A percentile compares a stretch with the other conserved stretches of the same genome.
These are phyloP conservation scores for Mastomys coucha DNA, from an alignment of 2,113 vertebrate species.

Conservation along the genomic window DNA sequence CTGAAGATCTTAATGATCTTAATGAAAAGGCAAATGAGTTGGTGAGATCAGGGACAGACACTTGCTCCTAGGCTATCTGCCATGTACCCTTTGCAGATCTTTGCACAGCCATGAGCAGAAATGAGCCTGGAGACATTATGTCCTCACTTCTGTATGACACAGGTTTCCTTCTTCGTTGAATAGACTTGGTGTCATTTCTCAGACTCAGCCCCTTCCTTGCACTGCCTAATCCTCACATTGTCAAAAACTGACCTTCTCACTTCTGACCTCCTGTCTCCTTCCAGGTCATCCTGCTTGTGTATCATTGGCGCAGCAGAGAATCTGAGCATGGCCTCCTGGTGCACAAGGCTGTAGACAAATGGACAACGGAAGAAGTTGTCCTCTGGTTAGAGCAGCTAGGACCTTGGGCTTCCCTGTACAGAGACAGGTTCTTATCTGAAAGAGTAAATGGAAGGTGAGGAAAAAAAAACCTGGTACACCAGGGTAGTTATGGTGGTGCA, in stretches of 20 bases:
- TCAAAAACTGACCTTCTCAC: background rate
- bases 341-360: conserved; percentile 92
- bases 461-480: background rate
- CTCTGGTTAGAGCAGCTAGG: conserved; percentile 95
- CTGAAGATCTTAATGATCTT: background rate
- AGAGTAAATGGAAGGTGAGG: conserved; percentile 95
- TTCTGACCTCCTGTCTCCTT: background rate
- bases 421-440: conserved; percentile 91
- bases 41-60: background rate
- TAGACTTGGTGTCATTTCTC: fast-evolving
- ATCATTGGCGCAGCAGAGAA: conserved; percentile 94
- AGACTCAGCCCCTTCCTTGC: background rate
- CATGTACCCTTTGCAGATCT: background rate
- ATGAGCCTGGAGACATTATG: fast-evolving
- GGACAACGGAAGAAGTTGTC: conserved; percentile 93
- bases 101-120: background rate
- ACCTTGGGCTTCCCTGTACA: conserved; percentile 94
- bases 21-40: background rate
- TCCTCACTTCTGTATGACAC: background rate
- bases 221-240: background rate
- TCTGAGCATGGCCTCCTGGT: conserved; percentile 92
- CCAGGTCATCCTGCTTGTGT: conserved; percentile 94
- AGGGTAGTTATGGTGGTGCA: background rate
- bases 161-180: no score
- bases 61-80: background rate